Percentiles rank a stretch among this genome's conserved stretches.
These are phyloP conservation scores for Cephus runcator DNA, from an alignment of 2,888 invertebrate species.

Conservation along the genomic window DNA sequence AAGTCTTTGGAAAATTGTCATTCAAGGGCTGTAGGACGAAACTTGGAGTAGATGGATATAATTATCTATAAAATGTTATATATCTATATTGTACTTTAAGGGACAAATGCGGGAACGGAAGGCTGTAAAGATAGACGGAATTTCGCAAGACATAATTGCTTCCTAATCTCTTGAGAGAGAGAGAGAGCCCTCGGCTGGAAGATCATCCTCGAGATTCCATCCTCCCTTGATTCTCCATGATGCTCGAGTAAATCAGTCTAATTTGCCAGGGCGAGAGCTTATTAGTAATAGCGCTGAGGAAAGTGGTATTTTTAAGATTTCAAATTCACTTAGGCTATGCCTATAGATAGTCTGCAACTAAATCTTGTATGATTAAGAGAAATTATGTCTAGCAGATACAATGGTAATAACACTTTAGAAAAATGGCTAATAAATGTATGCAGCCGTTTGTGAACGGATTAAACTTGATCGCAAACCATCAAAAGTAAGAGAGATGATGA, in stretches of 20 bases:
- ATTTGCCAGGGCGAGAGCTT: neutral
- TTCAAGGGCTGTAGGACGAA: neutral
- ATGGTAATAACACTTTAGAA: neutral
- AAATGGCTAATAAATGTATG: neutral
- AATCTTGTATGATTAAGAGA: neutral
- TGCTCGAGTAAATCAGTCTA: constrained; percentile 3
- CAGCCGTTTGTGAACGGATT: neutral
- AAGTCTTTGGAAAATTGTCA: neutral
- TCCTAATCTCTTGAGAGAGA: constrained; percentile 23
- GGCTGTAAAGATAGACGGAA: constrained; percentile 11
- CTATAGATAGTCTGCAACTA: neutral
- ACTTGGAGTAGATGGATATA: neutral
- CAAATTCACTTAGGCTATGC: neutral
- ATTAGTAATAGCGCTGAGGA: neutral
- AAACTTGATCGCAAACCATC: neutral
- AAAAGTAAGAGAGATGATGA: neutral
- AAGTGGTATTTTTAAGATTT: neutral
- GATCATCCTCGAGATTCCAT: constrained; percentile 18
- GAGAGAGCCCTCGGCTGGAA: constrained; percentile 16
- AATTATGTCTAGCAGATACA: neutral
- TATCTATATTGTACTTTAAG: neutral
- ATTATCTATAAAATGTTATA: neutral
- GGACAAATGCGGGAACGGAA: neutral
- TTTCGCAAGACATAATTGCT: constrained; percentile 18
- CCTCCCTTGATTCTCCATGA: neutral